A percentile compares a stretch with the other conserved stretches of the same genome.
phyloP scores from a whole-genome alignment of 2,888 invertebrate species.

The Metacarcinus magister region DNA sequence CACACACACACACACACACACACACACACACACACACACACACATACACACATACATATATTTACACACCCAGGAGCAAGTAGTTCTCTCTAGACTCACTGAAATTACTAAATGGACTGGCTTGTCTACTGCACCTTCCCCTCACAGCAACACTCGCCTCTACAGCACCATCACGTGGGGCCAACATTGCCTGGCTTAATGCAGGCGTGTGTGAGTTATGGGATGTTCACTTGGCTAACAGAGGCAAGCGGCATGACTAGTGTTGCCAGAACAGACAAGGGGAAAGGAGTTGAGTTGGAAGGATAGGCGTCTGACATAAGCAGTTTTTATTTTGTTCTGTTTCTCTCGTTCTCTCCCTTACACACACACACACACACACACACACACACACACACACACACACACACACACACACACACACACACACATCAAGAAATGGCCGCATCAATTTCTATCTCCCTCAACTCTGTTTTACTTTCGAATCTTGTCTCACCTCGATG shows the following conservation, averaged over 20 bases:
- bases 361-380: too few species aligned
- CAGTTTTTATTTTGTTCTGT: neutral
- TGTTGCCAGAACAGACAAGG: slow-evolving; percentile 7
- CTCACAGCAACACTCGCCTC: neutral
- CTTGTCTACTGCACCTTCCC: neutral
- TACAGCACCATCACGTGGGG: neutral
- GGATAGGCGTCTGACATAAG: neutral
- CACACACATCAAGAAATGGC: neutral
- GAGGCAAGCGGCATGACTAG: slow-evolving; percentile 45
- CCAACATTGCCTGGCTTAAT: neutral
- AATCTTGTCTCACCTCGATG: neutral
- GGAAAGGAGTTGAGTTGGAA: neutral
- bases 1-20: neutral
- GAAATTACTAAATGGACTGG: slow-evolving; percentile 40
- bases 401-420: neutral
- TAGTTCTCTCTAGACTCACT: slow-evolving; percentile 31
- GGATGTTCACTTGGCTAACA: slow-evolving; percentile 8
- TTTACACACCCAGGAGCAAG: neutral
- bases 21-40: neutral
- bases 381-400: too few species aligned
- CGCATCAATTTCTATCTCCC: neutral
- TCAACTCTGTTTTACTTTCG: neutral
- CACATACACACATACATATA: neutral
- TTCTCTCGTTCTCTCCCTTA: neutral
- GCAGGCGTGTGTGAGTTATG: neutral